Base-by-base conservation (phyloP, 2,888 invertebrate genomes). In the Dichetophora obliterata region DNA sequence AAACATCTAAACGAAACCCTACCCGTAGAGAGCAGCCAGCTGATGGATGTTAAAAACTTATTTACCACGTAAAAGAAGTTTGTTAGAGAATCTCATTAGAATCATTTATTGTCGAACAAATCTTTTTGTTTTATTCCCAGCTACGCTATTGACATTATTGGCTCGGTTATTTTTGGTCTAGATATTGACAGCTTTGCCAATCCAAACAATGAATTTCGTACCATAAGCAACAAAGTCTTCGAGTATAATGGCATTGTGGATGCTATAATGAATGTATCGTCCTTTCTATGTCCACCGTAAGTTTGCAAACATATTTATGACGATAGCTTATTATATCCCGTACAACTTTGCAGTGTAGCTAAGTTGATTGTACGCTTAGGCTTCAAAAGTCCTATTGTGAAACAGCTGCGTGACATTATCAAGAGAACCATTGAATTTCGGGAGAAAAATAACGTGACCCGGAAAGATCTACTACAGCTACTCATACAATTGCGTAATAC, bases 401-500 rank as follows among this genome's bases (percentile, higher is more conserved):
- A 80, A 0, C 86, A 88, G 77, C 87, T 91, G 80, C 82, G 86
- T 2, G 83, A 86, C 52, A 83, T 90, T 16, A 88, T 90, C 6
- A 84, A 86, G 22, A 84, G 85, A 9, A 89, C 90, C 16, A 85
- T 91, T 9, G 84, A 87, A 31, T 86, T 86, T 75, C 87, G 91
- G n/a, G 89, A 90, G 80, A 75, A 84, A 3, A 84, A 88, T 43
- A 89, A 90, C 57, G 84, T 89, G 5, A 82, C 85, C 1, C 85
- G 90, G 9, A 88, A 88, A 77, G 91, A 91, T 82, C 84, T 91
- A 77, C 84, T 91, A 80, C 90, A 91, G 80, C 79, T 90, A 72
- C 82, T 91, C 50, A 88, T 91, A 71, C 88, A 90, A 57, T 80
- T 91, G 34, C 87, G 89, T n/a, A 90, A 90, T 52, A 85, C 86